Evolutionary conservation across 1,140 invertebrate species (phyloP), one percentile per base, ranked within the genome.

Genomic region (Pristionchus pacificus): DNA sequence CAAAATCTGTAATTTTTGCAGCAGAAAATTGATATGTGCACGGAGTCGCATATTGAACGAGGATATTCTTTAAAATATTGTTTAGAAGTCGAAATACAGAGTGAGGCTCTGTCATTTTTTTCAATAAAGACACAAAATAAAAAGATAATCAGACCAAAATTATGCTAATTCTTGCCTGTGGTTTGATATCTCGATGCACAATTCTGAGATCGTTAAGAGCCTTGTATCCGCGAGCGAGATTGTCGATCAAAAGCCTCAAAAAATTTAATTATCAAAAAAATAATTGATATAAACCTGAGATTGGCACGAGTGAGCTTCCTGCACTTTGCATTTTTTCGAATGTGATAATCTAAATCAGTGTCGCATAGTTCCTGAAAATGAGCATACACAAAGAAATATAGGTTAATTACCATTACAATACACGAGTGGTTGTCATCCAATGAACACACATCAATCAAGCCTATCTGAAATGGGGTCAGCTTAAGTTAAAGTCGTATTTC

Each of bases 131-230:
- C n/a, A n/a, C n/a, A n/a, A n/a, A n/a, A n/a, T n/a, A n/a, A n/a
- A n/a, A n/a, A n/a, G n/a, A n/a, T n/a, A n/a, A n/a, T n/a, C n/a
- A n/a, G n/a, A n/a, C n/a, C n/a, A n/a, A n/a, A n/a, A n/a, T n/a
- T n/a, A n/a, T n/a, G n/a, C n/a, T n/a, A n/a, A n/a, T n/a, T n/a
- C n/a, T n/a, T n/a, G n/a, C n/a, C n/a, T 81, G 80, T 14, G 80
- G 80, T 62, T 82, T 82, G 60, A 82, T 80, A 70, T 82, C 80
- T n/a, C 80, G 69, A 71, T 82, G 80, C n/a, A 82, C 80, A 55
- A 82, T 81, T 33, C 73, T 73, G 62, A 80, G 60, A 49, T 77
- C 72, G 32, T 78, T 80, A 1, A 82, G 65, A 3, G 77, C 79
- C 67, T 74, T 75, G 75, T 82, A 82, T 24, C 80, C 80, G n/a